Base-by-base conservation (phyloP, 1,140 invertebrate species). In the Cherax quadricarinatus region DNA sequence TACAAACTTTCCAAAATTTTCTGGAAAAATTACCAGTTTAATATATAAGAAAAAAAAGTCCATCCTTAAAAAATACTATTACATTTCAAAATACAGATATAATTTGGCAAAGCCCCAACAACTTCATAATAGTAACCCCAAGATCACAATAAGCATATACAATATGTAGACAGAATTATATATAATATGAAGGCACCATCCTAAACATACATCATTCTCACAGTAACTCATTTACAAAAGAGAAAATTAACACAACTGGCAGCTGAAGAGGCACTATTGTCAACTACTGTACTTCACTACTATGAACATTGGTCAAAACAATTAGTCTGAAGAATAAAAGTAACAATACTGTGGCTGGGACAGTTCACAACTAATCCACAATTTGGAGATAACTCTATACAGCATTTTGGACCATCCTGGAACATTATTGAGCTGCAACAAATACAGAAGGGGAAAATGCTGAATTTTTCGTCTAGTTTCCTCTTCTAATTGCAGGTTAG, bases 151-250 rank as follows among this genome's bases (percentile, higher is more conserved):
- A 88, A 88, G 75, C 86, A 88, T 88, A 88, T 88, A 80, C 75
- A 88, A 80, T 78, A 87, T 88, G 21, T 62, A 88, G 73, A 87
- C 73, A 87, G 86, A 87, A 78, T 41, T 62, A 88, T 88, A 80
- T 79, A 88, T 48, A 88, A 60, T 88, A 88, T 60, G 86, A 88
- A 88, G 86, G 86, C 86, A 88, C 86, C 86, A 88, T 88, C 86
- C 86, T 88, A 62, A 88, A 88, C 86, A 87, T 57, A 24, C 81
- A 87, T 87, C 86, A 60, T 80, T 88, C 78, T 88, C 86, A 51
- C 62, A 60, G 41, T 30, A 60, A 79, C 18, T 62, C 57, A 88
- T 62, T 41, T 18, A 49, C 51, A 18, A 53, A 53, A 79, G 51
- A 21, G 75, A 51, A 87, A 79, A 57, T 48, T 66, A 75, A 18